Base-by-base conservation (phyloP, 2,113 vertebrate species). In the Uria aalge region DNA sequence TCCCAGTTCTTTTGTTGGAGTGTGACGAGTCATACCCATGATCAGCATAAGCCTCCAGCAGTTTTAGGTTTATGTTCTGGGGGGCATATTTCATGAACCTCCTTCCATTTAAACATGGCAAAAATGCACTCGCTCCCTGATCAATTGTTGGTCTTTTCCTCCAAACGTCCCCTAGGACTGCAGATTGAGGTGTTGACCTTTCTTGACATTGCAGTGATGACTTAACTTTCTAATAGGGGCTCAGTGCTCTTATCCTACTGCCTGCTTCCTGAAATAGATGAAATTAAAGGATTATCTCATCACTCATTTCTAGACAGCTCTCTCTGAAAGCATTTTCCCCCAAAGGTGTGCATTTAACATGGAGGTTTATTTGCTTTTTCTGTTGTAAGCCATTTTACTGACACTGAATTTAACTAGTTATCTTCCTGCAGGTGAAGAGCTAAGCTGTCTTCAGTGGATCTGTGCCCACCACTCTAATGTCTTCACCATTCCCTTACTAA, bases 231-330 rank as follows among this genome's bases (percentile, higher is more conserved):
- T 84, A 87, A 66, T 83, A 96, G 88, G 92, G 94, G 88, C n/a
- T 18, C 83, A 91, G 93, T 92, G 79, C 89, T 96, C 91, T 95
- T 94, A 97, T 94, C 95, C 96, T 81, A 74, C 91, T 16, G 71
- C 89, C 90, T 64, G 87, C 92, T 97, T 98, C 97, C 97, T 80
- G 80, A 98, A 98, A 98, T 97, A 98, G 96, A 95, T 57, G 62
- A 94, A 95, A 97, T 96, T 97, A 98, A 97, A 96, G 94, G 96
- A 97, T 98, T 97, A 97, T 27, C 62, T 93, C 85, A 93, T 96
- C 92, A 76, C 85, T 74, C n/a, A 89, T 72, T 55, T 69, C 57
- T 62, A 94, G 48, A 47, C 88, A 91, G 47, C 14, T 11, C 88
- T 56, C 69, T 68, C 90, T 91, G 77, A 60, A 96, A 94, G 79